A percentile compares a stretch with the other conserved stretches of the same genome.
phyloP scores from a whole-genome alignment of 1,140 invertebrate genomes.

The Ostrea denselamellosa region DNA sequence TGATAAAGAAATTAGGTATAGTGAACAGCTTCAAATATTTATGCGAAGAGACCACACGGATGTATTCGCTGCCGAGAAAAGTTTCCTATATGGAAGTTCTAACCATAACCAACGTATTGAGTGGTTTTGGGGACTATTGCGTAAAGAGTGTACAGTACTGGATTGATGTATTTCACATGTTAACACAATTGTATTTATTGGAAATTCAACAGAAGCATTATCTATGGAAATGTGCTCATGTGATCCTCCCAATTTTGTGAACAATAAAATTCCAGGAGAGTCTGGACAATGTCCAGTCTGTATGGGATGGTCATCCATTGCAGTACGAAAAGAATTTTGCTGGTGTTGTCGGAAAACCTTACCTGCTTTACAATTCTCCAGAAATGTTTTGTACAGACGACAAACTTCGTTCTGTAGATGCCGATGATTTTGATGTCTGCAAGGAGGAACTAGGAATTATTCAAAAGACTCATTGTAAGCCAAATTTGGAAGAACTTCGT shows the following conservation, averaged over 20 bases:
- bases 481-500: not conserved
- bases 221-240: not conserved
- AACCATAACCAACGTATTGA: constrained; percentile 58
- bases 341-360: constrained; percentile 32
- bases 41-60: constrained; percentile 37
- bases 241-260: not conserved
- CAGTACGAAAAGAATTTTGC: not conserved
- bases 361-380: constrained; percentile 45
- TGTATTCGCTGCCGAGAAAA: constrained; percentile 27
- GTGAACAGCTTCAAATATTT: constrained; percentile 47
- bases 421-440: constrained; percentile 14
- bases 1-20: constrained; percentile 51
- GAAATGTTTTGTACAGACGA: constrained; percentile 39
- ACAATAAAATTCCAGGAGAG: not conserved
- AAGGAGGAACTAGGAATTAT: not conserved
- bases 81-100: constrained; percentile 43
- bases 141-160: constrained; percentile 53
- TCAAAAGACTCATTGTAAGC: not conserved
- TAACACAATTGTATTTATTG: constrained; percentile 22
- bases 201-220: constrained; percentile 3
- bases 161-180: constrained; percentile 48
- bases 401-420: constrained; percentile 23
- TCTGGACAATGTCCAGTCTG: not conserved
- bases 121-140: constrained; percentile 55
- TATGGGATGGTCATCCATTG: constrained; percentile 41